Evolutionary conservation across 1,140 invertebrate genomes (phyloP).

Genomic region (Pseudomyrmex pallidus): DNA sequence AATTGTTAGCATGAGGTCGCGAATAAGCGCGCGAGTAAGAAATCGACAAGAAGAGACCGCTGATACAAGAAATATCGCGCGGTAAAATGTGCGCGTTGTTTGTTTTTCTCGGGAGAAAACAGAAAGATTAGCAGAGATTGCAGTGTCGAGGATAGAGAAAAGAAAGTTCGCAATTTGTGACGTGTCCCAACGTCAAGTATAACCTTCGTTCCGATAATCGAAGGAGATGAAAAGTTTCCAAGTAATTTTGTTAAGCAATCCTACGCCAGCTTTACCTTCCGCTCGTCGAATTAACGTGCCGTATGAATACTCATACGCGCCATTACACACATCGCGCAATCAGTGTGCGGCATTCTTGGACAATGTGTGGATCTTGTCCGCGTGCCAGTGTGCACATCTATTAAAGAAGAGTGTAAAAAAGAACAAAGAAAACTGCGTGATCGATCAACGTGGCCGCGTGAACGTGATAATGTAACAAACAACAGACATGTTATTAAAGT

Average conservation of each 20-base stretch:
- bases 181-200: slow-evolving; percentile 52
- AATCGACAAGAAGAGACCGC: slow-evolving; percentile 1
- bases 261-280: slow-evolving; percentile 51
- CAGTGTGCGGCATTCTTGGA: slow-evolving; percentile 41
- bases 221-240: slow-evolving; percentile 56
- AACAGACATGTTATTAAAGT: not conserved
- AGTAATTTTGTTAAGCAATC: slow-evolving; percentile 67
- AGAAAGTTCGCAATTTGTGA: slow-evolving; percentile 60
- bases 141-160: slow-evolving; percentile 54
- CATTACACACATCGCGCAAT: slow-evolving; percentile 48
- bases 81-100: slow-evolving; percentile 18
- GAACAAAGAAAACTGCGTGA: not conserved
- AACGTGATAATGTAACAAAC: slow-evolving; percentile 12
- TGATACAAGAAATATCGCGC: slow-evolving; percentile 6
- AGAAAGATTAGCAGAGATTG: slow-evolving; percentile 56
- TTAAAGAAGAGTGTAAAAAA: slow-evolving; percentile 13
- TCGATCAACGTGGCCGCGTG: not conserved
- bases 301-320: slow-evolving; percentile 29
- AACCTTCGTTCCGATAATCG: slow-evolving; percentile 71
- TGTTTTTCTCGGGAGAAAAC: slow-evolving; percentile 48
- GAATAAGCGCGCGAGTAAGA: not conserved
- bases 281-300: slow-evolving; percentile 50
- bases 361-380: slow-evolving; percentile 11
- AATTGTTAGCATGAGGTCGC: slow-evolving; percentile 7
- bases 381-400: not conserved